Conservation (phyloP, 1,140 invertebrate genomes). For the Doryteuthis pealeii region DNA sequence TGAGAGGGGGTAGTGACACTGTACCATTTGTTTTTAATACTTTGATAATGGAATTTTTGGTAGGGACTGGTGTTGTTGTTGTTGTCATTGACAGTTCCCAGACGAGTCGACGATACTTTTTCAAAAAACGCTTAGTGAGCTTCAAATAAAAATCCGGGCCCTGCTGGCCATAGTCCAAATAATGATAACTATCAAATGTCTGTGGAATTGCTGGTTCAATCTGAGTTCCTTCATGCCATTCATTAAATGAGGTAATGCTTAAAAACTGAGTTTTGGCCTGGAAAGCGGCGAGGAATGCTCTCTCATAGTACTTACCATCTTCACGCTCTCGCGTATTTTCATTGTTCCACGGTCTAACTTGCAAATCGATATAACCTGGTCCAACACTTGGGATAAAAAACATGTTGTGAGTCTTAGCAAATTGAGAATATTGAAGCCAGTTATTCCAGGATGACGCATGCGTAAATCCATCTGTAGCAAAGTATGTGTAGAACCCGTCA, state of each 20-base stretch:
- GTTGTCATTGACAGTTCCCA: not conserved
- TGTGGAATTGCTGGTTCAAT: slow-evolving; percentile 61
- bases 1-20: too few species aligned
- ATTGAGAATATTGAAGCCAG: slow-evolving; percentile 56
- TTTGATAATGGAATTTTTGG: too few species aligned
- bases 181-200: slow-evolving; percentile 39
- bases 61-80: too few species aligned
- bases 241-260: slow-evolving; percentile 64
- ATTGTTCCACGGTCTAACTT: slow-evolving; percentile 62
- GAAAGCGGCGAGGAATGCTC: slow-evolving; percentile 56
- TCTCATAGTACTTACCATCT: slow-evolving; percentile 60
- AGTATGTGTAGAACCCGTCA: slow-evolving; percentile 65
- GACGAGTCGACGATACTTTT: slow-evolving; percentile 20
- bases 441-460: slow-evolving; percentile 60
- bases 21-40: too few species aligned
- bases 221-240: slow-evolving; percentile 66
- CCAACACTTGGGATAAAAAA: slow-evolving; percentile 63
- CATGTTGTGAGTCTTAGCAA: slow-evolving; percentile 50
- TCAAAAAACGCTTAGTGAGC: slow-evolving; percentile 40
- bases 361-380: slow-evolving; percentile 63
- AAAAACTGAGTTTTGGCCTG: slow-evolving; percentile 49
- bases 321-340: slow-evolving; percentile 54
- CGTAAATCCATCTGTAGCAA: slow-evolving; percentile 62
- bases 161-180: slow-evolving; percentile 51
- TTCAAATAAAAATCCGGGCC: slow-evolving; percentile 54